A percentile compares a stretch with the other conserved stretches of the same genome.
Evolutionary conservation across 2,113 vertebrate genomes (phyloP).

Genomic region (Parotia lawesii): DNA sequence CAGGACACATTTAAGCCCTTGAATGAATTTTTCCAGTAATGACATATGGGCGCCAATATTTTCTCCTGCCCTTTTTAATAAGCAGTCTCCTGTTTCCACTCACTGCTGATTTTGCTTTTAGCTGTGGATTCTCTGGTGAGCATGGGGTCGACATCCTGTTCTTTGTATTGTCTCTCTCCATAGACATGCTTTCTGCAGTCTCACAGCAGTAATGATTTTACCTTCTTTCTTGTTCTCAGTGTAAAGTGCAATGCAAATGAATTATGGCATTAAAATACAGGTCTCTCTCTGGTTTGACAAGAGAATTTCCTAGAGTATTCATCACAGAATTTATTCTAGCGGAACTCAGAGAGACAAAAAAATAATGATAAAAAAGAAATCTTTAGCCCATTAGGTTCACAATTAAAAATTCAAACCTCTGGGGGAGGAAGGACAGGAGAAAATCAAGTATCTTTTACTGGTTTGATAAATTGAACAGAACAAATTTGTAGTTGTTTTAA

Average conservation of each 20-base stretch:
- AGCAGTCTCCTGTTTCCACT: background rate
- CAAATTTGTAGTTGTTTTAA: background rate
- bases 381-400: background rate
- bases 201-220: background rate
- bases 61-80: slow-evolving; percentile 40
- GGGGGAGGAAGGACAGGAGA: background rate
- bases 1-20: slow-evolving; percentile 19
- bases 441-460: background rate
- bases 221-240: background rate
- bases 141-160: background rate
- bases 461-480: background rate
- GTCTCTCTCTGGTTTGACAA: background rate
- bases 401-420: background rate
- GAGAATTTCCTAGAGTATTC: background rate
- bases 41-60: background rate
- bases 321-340: background rate
- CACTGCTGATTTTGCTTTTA: slow-evolving; percentile 50
- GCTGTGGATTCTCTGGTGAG: background rate
- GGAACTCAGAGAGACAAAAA: background rate
- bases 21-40: slow-evolving; percentile 20
- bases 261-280: background rate
- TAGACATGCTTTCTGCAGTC: background rate
- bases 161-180: background rate
- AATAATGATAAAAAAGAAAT: background rate
- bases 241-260: background rate